Base-by-base conservation (phyloP, 2,797 vertebrate species). In the Myiotriccus ornatus region DNA sequence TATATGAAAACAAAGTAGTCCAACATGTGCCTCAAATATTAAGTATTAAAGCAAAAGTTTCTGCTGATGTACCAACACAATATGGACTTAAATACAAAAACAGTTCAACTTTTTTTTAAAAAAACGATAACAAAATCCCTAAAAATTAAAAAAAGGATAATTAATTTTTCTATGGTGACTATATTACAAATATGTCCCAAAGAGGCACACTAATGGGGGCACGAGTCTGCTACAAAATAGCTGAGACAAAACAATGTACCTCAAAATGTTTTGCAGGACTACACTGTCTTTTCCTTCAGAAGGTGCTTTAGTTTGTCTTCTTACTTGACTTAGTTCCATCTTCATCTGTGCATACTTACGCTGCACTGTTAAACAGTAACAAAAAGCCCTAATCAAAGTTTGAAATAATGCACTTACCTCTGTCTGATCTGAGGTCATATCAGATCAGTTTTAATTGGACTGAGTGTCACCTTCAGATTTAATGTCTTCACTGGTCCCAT, bases 391-490 rank as follows among this genome's bases (percentile, higher is more conserved):
- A 98, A 98, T 98, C 97, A 98, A 98, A 98, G 97, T 97, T 97
- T 98, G 98, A 98, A 98, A 98, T 98, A 97, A 97, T 98, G 96
- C 98, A 98, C 96, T 98, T 98, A 99, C 98, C 99, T 98, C 99
- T 98, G 98, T 98, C 99, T 99, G 99, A 99, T 99, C 99, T 99
- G 99, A 99, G 99, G 99, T 99, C 99, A 99, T 99, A 99, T 99
- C 99, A 99, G 99, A 99, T 99, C 99, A 99, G 99, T 99, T 99
- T 99, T 99, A 99, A 99, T 99, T 99, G 99, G 99, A 99, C 99
- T 99, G 99, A 99, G 99, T 99, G 99, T 99, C 99, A 99, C 99
- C 99, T 99, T 99, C 99, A 99, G 99, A 99, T 98, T 99, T 99
- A 98, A 99, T 98, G 98, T 99, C 99, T 99, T 99, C 98, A 93